Base-by-base conservation (phyloP, 2,888 invertebrate species). In the Agonum fuliginosum region DNA sequence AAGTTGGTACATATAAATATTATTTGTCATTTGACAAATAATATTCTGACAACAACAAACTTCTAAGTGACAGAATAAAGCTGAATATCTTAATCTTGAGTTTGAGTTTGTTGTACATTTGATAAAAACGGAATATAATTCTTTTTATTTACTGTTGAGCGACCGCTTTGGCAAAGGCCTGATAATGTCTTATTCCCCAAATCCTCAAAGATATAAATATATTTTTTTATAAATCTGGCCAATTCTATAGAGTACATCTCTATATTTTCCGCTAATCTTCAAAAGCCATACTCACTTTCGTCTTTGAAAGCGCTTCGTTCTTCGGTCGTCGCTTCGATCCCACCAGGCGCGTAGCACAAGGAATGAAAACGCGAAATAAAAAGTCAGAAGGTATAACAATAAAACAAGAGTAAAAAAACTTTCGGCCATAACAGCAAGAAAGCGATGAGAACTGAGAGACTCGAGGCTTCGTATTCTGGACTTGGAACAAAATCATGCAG, bases 371-470 rank as follows among this genome's bases (percentile, higher is more conserved):
- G 74, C 37, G 74, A 46, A 74, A 74, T 74, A 74, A 74, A 74
- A 74, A 74, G 65, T 74, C 74, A 74, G 62, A 43, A 65, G 74
- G 62, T 74, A 74, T 74, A 74, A 74, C 74, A 74, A 74, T 74
- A 74, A 74, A 74, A 74, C 65, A 65, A 73, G 73, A 58, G 58
- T 73, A 73, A 73, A 73, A 62, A 73, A 54, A 58, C 58, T 73
- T 73, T 58, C 41, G 19, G 24, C 73, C 73, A 73, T 73, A 73
- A 73, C 73, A 27, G 54, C 46, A 73, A 73, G 73, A 51, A 73
- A 73, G 73, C 58, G 73, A 37, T 58, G 54, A 54, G 71, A 48
- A 72, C 12, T 12, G 54, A 54, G 54, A 54, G 71, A 48, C 51
- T 24, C n/a, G 54, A 54, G 43, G 14, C 20, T 19, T n/a, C n/a